These are phyloP conservation scores for Enteromius trimaculatus DNA, from an alignment of 2,797 vertebrate genomes.

Conservation along the genomic window DNA sequence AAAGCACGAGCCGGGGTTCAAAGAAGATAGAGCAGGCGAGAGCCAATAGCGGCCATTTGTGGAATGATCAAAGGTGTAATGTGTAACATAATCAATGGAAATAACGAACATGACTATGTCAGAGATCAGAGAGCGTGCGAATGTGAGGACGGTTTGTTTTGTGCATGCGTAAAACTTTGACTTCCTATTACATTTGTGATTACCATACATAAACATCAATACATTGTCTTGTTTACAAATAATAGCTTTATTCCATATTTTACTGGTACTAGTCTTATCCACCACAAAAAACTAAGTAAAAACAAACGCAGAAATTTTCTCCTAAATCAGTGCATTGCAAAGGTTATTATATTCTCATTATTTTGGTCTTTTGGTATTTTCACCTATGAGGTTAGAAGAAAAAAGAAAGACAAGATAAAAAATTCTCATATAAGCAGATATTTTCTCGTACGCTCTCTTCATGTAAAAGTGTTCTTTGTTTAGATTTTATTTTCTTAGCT, in stretches of 20 bases:
- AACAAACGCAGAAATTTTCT: not conserved
- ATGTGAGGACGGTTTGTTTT: not conserved
- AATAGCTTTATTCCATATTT: not conserved
- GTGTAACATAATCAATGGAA: constrained; percentile 52
- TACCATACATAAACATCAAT: not conserved
- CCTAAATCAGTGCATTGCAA: not conserved
- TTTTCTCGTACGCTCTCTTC: not conserved
- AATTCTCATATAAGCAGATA: not conserved
- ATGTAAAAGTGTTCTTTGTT: not conserved
- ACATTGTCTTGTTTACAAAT: not conserved
- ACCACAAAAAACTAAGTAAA: not conserved
- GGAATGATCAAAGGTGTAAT: constrained; percentile 38
- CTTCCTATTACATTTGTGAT: not conserved
- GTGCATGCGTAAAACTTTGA: not conserved
- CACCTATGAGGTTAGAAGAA: not conserved
- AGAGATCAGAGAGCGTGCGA: not conserved
- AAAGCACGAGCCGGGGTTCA: constrained; percentile 56
- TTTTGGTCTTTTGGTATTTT: not conserved
- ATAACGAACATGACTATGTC: constrained; percentile 6
- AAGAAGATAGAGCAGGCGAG: constrained; percentile 49
- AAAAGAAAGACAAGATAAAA: not conserved
- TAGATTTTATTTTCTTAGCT: too few species aligned
- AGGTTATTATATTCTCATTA: not conserved
- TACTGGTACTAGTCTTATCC: not conserved
- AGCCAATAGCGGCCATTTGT: constrained; percentile 51